Percentiles rank a stretch among this genome's conserved stretches.
Conservation (phyloP, 2,797 vertebrate genomes). For the Luscinia megarhynchos region DNA sequence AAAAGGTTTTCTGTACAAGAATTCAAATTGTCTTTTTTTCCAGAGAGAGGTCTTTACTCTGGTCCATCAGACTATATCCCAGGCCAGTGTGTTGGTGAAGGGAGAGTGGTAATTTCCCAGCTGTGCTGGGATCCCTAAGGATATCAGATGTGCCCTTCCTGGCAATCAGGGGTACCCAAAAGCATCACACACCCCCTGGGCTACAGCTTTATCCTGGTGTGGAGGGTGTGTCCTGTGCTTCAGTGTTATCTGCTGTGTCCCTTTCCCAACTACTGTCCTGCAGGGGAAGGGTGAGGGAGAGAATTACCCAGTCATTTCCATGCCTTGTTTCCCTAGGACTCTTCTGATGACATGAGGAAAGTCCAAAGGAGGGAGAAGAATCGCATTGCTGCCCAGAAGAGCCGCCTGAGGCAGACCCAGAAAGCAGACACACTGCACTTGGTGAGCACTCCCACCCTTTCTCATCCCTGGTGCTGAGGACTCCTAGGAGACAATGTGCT, state of each 20-base stretch:
- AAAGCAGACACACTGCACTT: constrained; percentile 96
- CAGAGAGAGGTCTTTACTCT: not conserved
- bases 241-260: not conserved
- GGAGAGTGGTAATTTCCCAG: not conserved
- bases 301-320: not conserved
- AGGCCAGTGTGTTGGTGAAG: not conserved
- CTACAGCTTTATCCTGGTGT: not conserved
- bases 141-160: not conserved
- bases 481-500: fast-evolving
- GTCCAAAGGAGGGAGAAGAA: constrained; percentile 97
- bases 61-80: not conserved
- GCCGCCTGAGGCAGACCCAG: constrained; percentile 94
- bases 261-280: not conserved
- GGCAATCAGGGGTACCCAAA: not conserved
- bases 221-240: not conserved
- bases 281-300: not conserved
- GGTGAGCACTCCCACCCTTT: constrained; percentile 80
- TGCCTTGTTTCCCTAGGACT: constrained; percentile 81
- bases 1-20: not conserved
- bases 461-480: fast-evolving
- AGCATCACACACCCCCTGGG: not conserved
- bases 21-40: not conserved
- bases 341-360: constrained; percentile 91
- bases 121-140: not conserved
- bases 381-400: constrained; percentile 97